Evolutionary conservation across 2,113 vertebrate genomes (phyloP).

Genomic region (Dissostichus mawsoni): DNA sequence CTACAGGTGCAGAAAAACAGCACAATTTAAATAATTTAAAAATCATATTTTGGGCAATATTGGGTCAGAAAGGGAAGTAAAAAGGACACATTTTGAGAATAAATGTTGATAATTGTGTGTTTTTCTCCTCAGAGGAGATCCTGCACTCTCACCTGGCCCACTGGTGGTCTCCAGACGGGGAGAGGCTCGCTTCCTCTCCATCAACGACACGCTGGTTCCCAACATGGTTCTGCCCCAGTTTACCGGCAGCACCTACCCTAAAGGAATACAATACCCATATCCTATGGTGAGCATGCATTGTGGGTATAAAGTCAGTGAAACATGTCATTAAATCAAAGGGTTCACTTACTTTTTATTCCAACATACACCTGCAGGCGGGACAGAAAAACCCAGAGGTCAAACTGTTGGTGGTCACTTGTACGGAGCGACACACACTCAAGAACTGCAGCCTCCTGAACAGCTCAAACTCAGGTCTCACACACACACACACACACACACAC

Average conservation of each 20-base stretch:
- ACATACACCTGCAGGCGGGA: slow-evolving; percentile 86
- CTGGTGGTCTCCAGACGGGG: slow-evolving; percentile 97
- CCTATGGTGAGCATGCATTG: slow-evolving; percentile 87
- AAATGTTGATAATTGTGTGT: slow-evolving; percentile 19
- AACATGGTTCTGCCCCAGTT: slow-evolving; percentile 91
- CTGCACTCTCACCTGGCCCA: slow-evolving; percentile 90
- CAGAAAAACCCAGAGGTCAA: slow-evolving; percentile 92
- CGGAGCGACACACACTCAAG: slow-evolving; percentile 93
- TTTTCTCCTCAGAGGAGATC: slow-evolving; percentile 87
- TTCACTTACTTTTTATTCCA: no score
- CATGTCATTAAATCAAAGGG: no score
- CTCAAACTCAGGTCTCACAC: slow-evolving; percentile 62
- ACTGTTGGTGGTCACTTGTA: slow-evolving; percentile 94
- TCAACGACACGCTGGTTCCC: slow-evolving; percentile 91
- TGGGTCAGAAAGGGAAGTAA: not conserved
- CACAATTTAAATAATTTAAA: not conserved
- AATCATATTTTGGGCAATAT: no score
- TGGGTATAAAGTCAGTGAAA: not conserved
- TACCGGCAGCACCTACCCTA: slow-evolving; percentile 90
- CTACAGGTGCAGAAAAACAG: not conserved
- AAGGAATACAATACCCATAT: slow-evolving; percentile 90
- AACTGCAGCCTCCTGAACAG: slow-evolving; percentile 92
- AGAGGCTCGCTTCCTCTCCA: slow-evolving; percentile 90
- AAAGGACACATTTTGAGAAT: not conserved
- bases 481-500: no score